phyloP scores from a whole-genome alignment of 92 coral and sea anemone genomes.

The Phenganax stokvisi region DNA sequence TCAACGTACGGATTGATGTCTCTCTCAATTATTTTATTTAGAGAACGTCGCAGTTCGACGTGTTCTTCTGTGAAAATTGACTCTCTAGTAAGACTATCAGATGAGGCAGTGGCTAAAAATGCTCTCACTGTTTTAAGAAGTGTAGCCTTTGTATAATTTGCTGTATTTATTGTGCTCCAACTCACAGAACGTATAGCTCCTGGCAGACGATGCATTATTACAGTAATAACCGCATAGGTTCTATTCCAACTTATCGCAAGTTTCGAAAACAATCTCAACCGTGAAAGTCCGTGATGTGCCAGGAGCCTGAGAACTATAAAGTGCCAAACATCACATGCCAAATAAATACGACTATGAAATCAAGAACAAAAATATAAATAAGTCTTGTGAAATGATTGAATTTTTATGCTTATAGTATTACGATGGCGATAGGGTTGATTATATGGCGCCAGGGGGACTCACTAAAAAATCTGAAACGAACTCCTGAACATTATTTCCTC shows the following conservation, averaged over 20 bases:
- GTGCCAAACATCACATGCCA: background rate
- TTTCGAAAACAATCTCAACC: background rate
- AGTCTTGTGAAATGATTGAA: background rate
- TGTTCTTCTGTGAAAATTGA: constrained; percentile 81
- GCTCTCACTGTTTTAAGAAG: constrained; percentile 16
- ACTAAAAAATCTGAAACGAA: too few species aligned
- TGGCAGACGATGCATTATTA: constrained; percentile 1
- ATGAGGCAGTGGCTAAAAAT: constrained; percentile 47
- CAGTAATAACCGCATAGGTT: background rate
- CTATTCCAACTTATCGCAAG: background rate
- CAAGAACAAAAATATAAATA: background rate
- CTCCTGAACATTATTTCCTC: too few species aligned
- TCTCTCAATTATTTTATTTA: constrained; percentile 78
- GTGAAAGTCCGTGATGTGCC: background rate
- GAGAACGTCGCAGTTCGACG: constrained; percentile 69
- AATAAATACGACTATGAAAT: background rate
- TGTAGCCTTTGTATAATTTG: background rate
- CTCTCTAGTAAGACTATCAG: constrained; percentile 68
- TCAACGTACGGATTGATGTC: constrained; percentile 97
- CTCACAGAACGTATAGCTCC: background rate
- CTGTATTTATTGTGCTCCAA: background rate
- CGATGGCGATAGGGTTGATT: too few species aligned
- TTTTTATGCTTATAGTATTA: too few species aligned
- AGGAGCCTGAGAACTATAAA: constrained; percentile 8
- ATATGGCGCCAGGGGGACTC: too few species aligned